Evolutionary conservation across 2,113 vertebrate species (phyloP).

Genomic region (Catharus bicknelli): DNA sequence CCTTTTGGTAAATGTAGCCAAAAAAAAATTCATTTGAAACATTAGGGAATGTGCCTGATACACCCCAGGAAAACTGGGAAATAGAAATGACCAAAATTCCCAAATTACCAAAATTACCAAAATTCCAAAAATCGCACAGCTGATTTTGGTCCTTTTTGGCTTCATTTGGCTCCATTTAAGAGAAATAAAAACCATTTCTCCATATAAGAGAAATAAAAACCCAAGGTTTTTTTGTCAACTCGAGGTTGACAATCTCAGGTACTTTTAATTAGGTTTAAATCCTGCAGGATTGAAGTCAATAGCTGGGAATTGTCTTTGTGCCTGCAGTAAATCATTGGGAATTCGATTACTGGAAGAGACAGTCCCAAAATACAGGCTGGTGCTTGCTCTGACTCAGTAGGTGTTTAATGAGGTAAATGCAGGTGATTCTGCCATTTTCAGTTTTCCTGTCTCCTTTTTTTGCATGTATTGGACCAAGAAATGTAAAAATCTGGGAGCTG

Average conservation of each 20-base stretch:
- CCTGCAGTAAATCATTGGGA: not conserved
- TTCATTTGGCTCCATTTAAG: not conserved
- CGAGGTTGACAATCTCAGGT: not conserved
- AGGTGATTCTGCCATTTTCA: not conserved
- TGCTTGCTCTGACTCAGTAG: not conserved
- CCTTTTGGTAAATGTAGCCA: not conserved
- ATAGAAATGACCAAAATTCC: not conserved
- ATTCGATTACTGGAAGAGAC: not conserved
- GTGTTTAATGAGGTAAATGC: not conserved
- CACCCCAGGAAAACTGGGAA: not conserved
- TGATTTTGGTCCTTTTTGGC: not conserved
- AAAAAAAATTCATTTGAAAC: not conserved
- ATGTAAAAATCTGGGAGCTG: not conserved
- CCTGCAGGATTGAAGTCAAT: not conserved
- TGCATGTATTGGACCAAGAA: not conserved
- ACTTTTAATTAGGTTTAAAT: conserved; percentile 2
- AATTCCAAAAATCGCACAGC: not conserved
- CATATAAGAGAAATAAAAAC: not conserved
- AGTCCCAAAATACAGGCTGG: not conserved
- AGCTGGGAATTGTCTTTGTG: not conserved
- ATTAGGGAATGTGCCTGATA: not conserved
- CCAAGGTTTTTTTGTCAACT: not conserved
- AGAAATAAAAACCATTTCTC: not conserved
- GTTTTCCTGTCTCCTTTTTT: not conserved
- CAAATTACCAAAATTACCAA: no score